Evolutionary conservation across 64 coral and sea anemone species (phyloP).

Genomic region (Astreopora myriophthalma): DNA sequence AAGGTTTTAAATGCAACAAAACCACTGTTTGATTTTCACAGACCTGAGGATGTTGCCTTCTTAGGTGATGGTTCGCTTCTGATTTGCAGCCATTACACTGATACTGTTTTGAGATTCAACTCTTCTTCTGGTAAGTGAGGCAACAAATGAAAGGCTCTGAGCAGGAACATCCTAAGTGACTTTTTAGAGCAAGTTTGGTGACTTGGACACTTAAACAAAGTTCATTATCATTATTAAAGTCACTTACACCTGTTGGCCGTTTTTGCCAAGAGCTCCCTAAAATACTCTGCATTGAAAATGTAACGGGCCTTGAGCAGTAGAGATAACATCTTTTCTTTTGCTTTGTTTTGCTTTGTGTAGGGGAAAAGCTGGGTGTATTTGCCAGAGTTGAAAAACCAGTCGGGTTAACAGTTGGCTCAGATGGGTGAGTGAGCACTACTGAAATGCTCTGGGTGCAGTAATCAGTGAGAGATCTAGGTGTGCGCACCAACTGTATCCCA

Average conservation of each 20-base stretch:
- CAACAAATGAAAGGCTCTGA: no score
- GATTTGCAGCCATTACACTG: conserved; percentile 82
- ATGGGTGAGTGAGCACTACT: conserved; percentile 66
- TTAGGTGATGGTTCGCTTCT: conserved; percentile 73
- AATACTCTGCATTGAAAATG: neutral
- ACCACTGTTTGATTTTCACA: conserved; percentile 11
- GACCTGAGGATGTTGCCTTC: conserved; percentile 87
- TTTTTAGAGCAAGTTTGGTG: no score
- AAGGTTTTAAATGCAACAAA: neutral
- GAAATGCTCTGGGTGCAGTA: neutral
- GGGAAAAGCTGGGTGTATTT: conserved; percentile 78
- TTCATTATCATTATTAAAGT: no score
- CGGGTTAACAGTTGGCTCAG: conserved; percentile 80
- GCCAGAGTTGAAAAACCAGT: conserved; percentile 87
- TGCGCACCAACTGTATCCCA: no score
- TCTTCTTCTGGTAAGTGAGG: conserved; percentile 50
- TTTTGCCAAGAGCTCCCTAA: no score
- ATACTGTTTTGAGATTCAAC: conserved; percentile 69
- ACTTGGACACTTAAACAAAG: no score
- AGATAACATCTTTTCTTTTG: neutral
- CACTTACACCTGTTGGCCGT: no score
- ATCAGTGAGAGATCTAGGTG: no score
- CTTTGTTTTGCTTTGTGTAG: neutral
- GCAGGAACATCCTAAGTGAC: no score
- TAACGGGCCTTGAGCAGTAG: neutral